Evolutionary conservation across 2,888 invertebrate genomes (phyloP), one percentile per base, ranked within the genome.

Genomic region (Ligdia adustata): DNA sequence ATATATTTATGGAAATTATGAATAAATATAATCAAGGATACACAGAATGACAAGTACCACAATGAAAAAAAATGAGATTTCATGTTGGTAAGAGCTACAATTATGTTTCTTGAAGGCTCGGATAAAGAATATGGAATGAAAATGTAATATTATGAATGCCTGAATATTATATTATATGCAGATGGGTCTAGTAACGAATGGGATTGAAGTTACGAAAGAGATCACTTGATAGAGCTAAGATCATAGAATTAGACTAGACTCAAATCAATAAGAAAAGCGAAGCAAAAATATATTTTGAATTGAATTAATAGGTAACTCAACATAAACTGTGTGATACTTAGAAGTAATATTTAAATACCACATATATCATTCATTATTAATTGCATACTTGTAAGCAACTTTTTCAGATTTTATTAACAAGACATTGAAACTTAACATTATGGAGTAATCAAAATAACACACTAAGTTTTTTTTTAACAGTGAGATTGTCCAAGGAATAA

Each of bases 1-100:
- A 45, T 41, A 48, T 52, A 51, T 58, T 60, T 58, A 58, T 56
- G 56, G 47, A 53, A 49, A 55, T 48, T 48, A 48, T 48, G 48
- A 48, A 48, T 48, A 48, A 42, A 48, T 48, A 48, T 53, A 60
- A 60, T 60, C 55, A 57, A 52, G 52, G 54, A 54, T 50, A 43
- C 42, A 43, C 42, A 35, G 55, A 50, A 52, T 39, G 40, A 52
- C 52, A 33, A 45, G 60, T 41, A 49, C 34, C 41, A 57, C 53
- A 52, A 34, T 43, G 56, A 53, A 51, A 42, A 49, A 41, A 32
- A 51, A 53, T 52, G 52, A 52, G 52, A 49, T 48, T 53, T 41
- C 52, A 49, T 51, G 52, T 44, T 55, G 51, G 39, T 45, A 39
- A 42, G 41, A 33, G 39, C 9, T 37, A 41, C 48, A 47, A 41